Base-by-base conservation (phyloP, 2,888 invertebrate genomes). In the Sesamia inferens region DNA sequence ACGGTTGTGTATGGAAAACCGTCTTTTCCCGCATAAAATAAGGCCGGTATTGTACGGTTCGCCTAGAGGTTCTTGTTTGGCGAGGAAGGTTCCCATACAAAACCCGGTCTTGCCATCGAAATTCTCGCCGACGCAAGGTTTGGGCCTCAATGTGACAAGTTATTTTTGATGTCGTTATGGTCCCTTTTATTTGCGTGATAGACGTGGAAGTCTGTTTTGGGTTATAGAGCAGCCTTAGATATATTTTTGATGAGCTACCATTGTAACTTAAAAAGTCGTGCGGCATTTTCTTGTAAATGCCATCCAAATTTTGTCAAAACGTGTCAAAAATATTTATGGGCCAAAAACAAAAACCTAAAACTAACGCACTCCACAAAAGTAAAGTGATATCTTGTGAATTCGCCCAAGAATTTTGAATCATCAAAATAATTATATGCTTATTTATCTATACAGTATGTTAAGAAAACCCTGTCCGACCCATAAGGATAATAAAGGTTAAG, bases 21-120 rank as follows among this genome's bases (percentile, higher is more conserved):
- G 91, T 54, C 82, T 90, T n/a, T 86, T 91, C 54, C 85, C 89
- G 0, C 81, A 84, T 58, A 92, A 88, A 84, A 88, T 93, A n/a
- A 90, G 94, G 55, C 95, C 95, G 2, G 84, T 91, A 6, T 83
- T 94, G 7, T 83, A 90, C 88, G 88, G 87, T 88, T 85, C 85
- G 79, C 90, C 94, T 87, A 94, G 95, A 80, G 93, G 92, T 84
- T 88, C 91, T 62, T 89, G 92, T 90, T 89, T 97, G 87, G 96
- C 96, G 86, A 94, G 96, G 92, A 95, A 96, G 91, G 89, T 96
- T 84, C 94, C 97, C 76, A 85, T 96, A 22, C 87, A 86, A 84
- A 90, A 90, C 66, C 95, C 96, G 71, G 93, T 96, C 74, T 93
- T 97, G 87, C 97, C 97, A 72, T 96, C 97, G 88, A 97, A 97